Percentiles rank a stretch among this genome's conserved stretches.
Conservation (phyloP, 92 coral and sea anemone species). For the Diadumene lineata region DNA sequence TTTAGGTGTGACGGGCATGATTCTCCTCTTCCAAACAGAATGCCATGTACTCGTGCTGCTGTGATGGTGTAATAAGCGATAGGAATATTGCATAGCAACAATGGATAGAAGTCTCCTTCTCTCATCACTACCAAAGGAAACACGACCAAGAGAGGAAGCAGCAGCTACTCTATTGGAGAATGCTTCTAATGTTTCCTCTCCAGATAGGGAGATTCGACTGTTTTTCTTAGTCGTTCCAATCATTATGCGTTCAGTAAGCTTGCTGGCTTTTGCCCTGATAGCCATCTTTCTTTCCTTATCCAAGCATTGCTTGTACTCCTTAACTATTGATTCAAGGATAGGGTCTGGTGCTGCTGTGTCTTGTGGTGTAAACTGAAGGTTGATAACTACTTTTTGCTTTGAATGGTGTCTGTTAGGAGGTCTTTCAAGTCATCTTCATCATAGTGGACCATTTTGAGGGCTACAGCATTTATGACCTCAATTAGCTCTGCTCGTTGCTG, state of each 20-base stretch:
- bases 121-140: constrained; percentile 26
- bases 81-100: constrained; percentile 39
- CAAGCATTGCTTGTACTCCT: constrained; percentile 44
- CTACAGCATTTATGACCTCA: no score
- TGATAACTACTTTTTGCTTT: constrained; percentile 32
- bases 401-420: constrained; percentile 13
- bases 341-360: no score
- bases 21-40: constrained; percentile 52
- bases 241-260: no score
- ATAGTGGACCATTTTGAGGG: constrained; percentile 32
- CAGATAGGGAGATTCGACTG: constrained; percentile 27
- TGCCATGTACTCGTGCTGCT: constrained; percentile 50
- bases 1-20: constrained; percentile 21
- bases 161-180: constrained; percentile 7
- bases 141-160: constrained; percentile 25
- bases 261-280: constrained; percentile 3
- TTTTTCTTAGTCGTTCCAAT: constrained; percentile 31
- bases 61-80: constrained; percentile 36
- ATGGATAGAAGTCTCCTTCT: constrained; percentile 35
- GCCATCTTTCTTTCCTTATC: constrained; percentile 36
- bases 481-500: no score
- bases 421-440: constrained; percentile 9
- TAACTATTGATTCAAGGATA: constrained; percentile 11
- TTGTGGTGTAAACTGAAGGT: constrained; percentile 12
- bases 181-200: constrained; percentile 14